phyloP scores from a whole-genome alignment of 2,888 invertebrate species.

The Hydrotaea cyrtoneurina region DNA sequence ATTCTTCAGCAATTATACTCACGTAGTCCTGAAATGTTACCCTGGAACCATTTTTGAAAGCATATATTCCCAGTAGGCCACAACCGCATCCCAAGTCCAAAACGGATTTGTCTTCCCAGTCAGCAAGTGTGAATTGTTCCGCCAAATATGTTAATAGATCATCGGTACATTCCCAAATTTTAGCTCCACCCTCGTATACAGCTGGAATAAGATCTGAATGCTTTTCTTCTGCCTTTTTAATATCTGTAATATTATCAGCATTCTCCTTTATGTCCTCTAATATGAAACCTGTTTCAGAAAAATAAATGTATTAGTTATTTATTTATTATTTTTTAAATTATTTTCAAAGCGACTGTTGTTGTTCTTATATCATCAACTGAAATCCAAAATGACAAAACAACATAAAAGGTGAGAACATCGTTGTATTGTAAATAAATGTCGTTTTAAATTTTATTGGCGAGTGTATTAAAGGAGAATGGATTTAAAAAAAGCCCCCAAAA shows the following conservation, averaged over 20 bases:
- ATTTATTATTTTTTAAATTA: no score
- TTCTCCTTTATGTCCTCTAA: conserved; percentile 73
- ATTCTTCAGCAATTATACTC: no score
- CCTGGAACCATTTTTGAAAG: conserved; percentile 85
- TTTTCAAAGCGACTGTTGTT: no score
- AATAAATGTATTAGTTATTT: no score
- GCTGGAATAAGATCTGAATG: conserved; percentile 89
- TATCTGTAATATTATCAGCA: conserved; percentile 74
- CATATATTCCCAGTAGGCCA: conserved; percentile 92
- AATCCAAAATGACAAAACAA: no score
- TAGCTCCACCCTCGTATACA: conserved; percentile 94
- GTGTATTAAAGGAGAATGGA: no score
- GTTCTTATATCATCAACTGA: no score
- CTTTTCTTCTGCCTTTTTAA: conserved; percentile 82
- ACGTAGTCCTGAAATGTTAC: conserved; percentile 98
- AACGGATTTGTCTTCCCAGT: conserved; percentile 82
- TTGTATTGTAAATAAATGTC: no score
- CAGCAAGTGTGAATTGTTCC: conserved; percentile 78
- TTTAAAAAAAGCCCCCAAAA: no score
- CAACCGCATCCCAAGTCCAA: conserved; percentile 96
- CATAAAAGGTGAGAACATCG: no score
- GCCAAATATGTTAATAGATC: conserved; percentile 88
- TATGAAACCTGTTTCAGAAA: conserved; percentile 74
- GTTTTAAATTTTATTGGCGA: no score
- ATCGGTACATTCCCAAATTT: conserved; percentile 96